phyloP scores from a whole-genome alignment of 2,113 vertebrate species.

The Garra rufa region DNA sequence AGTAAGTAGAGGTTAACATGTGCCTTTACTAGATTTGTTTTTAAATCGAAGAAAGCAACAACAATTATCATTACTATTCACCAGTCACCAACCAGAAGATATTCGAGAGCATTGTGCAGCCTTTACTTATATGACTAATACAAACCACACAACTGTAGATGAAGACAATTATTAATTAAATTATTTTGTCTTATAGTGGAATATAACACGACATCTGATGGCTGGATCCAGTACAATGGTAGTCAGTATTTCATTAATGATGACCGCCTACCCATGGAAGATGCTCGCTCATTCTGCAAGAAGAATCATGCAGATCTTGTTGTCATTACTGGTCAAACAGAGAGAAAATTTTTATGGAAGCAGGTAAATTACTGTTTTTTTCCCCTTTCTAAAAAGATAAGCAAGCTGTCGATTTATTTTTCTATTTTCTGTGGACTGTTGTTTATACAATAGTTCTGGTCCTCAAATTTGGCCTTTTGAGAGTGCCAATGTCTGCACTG shows the following conservation, averaged over 20 bases:
- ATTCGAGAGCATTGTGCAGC: background rate
- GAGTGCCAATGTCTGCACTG: background rate
- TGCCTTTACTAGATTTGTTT: too few species aligned
- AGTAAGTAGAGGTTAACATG: too few species aligned
- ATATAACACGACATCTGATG: constrained; percentile 83
- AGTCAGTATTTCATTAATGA: constrained; percentile 88
- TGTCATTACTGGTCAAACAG: constrained; percentile 81
- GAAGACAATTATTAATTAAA: background rate
- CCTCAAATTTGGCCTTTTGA: background rate
- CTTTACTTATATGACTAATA: background rate
- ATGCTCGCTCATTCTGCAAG: constrained; percentile 84
- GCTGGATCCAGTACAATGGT: constrained; percentile 86
- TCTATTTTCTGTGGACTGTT: background rate
- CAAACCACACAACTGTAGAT: background rate
- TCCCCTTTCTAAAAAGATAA: background rate
- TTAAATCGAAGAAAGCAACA: too few species aligned
- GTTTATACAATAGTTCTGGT: background rate
- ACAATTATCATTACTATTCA: too few species aligned
- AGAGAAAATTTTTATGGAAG: constrained; percentile 90
- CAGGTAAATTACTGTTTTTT: constrained; percentile 65
- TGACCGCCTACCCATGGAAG: constrained; percentile 80
- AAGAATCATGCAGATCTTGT: constrained; percentile 87
- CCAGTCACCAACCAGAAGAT: background rate
- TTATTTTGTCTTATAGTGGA: constrained; percentile 69
- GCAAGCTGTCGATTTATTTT: background rate